These are phyloP conservation scores for Pandemis corylana DNA, from an alignment of 2,888 invertebrate species.

Conservation along the genomic window DNA sequence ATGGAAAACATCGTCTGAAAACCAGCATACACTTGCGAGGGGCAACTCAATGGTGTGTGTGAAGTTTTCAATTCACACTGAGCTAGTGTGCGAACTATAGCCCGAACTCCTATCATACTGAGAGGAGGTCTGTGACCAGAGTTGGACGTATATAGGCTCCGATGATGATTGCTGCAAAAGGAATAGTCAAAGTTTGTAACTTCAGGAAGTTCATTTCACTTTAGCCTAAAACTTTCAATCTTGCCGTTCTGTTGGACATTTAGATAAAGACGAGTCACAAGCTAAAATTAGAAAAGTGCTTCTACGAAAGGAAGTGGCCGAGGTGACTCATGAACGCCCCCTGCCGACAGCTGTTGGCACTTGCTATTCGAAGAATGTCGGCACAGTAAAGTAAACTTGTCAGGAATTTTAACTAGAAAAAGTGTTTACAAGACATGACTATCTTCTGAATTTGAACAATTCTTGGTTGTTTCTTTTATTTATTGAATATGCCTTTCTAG, in stretches of 20 bases:
- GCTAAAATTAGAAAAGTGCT: slow-evolving; percentile 39
- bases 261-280: slow-evolving; percentile 20
- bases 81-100: too few relatives aligned
- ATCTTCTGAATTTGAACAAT: background rate
- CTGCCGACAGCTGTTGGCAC: slow-evolving; percentile 33
- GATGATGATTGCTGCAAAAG: background rate
- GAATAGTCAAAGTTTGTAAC: background rate
- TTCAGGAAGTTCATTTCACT: background rate
- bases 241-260: background rate
- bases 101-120: too few relatives aligned
- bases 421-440: background rate
- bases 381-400: slow-evolving; percentile 1
- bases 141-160: too few relatives aligned
- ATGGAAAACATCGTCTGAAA: too few relatives aligned
- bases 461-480: background rate
- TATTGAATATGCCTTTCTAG: background rate
- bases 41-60: too few relatives aligned
- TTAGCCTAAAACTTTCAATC: background rate
- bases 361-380: slow-evolving; percentile 28
- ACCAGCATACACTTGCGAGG: too few relatives aligned
- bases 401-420: slow-evolving; percentile 4
- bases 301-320: slow-evolving; percentile 34
- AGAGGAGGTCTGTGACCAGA: too few relatives aligned
- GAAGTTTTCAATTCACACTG: too few relatives aligned
- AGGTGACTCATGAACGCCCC: slow-evolving; percentile 20